Evolutionary conservation across 2,888 invertebrate species (phyloP), one percentile per base, ranked within the genome.

Genomic region (Caenorhabditis virilis): DNA sequence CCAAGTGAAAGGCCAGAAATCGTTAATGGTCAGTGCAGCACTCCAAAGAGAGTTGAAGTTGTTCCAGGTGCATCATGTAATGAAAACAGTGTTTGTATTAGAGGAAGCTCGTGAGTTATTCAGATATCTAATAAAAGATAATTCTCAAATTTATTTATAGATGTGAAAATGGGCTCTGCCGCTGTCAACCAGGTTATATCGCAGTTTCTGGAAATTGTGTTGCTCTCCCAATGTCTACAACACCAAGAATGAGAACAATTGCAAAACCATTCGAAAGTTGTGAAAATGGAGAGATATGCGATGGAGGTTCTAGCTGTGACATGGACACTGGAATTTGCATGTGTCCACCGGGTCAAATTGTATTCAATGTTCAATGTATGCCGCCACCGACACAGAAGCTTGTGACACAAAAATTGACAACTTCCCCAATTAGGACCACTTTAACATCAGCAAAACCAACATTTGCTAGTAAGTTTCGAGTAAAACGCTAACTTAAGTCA

Each of bases 251-350:
- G 62, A 64, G 43, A 38, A 48, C 57, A 2, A 47, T 56, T 18
- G 74, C 78, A 0, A 73, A 77, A 20, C 82, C 82, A 7, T 60
- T 74, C 7, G 79, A 82, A 55, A 65, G 72, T 39, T 82, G 82
- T 60, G 69, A 73, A n/a, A 57, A 65, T 36, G 79, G 78, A 16
- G 77, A 82, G 56, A 67, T 69, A 4, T 82, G 82, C 49, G 76
- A 72, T 15, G 82, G 82, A 36, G 81, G 81, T 46, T 71, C 82
- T 9, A 76, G 59, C 25, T 76, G 77, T 51, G 76, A 76, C 38
- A 58, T 62, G 30, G 72, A 72, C 30, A 74, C 74, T 20, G 73
- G 73, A 42, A 65, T 72, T 30, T 77, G 77, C 49, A 67, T 74
- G 67, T 77, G 77, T 42, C 77, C 77, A 50, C 50, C 55, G 9